Base-by-base conservation (phyloP, 2,888 invertebrate genomes). In the Ectobius pallidus region DNA sequence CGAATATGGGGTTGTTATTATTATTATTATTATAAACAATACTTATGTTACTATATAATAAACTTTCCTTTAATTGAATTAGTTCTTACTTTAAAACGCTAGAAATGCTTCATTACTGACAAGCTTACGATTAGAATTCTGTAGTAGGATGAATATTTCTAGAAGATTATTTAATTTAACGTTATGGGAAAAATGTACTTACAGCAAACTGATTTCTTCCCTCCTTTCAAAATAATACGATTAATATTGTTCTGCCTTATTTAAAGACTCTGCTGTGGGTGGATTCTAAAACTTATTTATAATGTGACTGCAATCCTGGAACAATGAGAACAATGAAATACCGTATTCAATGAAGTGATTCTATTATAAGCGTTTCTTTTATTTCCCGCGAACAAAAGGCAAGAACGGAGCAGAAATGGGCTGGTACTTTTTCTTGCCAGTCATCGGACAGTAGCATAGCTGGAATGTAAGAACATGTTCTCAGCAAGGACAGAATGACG, bases 321-420 rank as follows among this genome's bases (percentile, higher is more conserved):
- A 58, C 58, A 65, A 65, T 65, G n/a, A 30, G 16, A 18, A 46
- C 25, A 65, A 65, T 65, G 46, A 63, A 63, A 42, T 18, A 44
- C 44, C 11, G 46, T 58, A 16, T 58, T 58, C 58, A 46, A 46
- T 65, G 27, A 65, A 65, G 46, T 46, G 65, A 42, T 65, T 65
- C 61, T 11, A 65, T 18, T 65, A 58, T 58, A 27, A 30, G 18
- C 58, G 7, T 0, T 46, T 20, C 65, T 65, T 65, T 65, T 46
- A 46, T 65, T 65, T 65, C 65, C 44, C n/a, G 65, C n/a, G 65
- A 65, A 65, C 65, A 65, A 65, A 42, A 46, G 46, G 22, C 42
- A 22, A 14, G 3, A 42, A 25, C 63, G 34, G 20, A 63, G 16
- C 16, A 42, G 7, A 20, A 20, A 22, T 20, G 34, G 34, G 39